Evolutionary conservation across 2,888 invertebrate genomes (phyloP), one percentile per base, ranked within the genome.

Genomic region (Hydrotaea cyrtoneurina): DNA sequence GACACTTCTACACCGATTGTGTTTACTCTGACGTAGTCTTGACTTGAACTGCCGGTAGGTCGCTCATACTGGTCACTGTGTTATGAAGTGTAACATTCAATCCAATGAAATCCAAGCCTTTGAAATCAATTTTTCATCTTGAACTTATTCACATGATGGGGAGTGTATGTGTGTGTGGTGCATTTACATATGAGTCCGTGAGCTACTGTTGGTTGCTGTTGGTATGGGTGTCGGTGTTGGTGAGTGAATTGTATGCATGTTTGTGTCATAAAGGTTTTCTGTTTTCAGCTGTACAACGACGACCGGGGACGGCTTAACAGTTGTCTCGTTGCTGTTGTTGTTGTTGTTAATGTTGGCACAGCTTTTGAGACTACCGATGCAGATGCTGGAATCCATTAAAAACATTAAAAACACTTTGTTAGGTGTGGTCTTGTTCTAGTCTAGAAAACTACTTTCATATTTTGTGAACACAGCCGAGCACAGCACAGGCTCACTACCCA

Each of bases 371-470:
- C 82, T 83, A 83, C 85, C 78, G 82, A 83, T 83, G 86, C 83
- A 86, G 86, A 86, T 86, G 85, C 85, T 82, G 82, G 86, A 83
- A 83, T 86, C 87, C 87, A 87, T 87, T 86, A 85, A 82, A 82
- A 88, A 87, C 87, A 87, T 87, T 86, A 85, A 82, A 80, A 88
- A 87, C 88, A 86, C 82, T 86, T 87, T 87, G 87, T 88, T 88
- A 90, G 90, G 90, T 90, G 90, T 90, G 90, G 89, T 89, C 90
- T 89, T 89, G 89, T 90, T 90, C 90, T 89, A 88, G 89, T 90
- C 89, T 89, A 89, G 88, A 89, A 89, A 90, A 90, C 90, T 90
- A 90, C 90, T 90, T 90, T 90, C 90, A 90, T 90, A 90, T 90
- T 90, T 89, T 83, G 74, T 86, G 79, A 83, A 77, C 31, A 26